Conservation (phyloP, 2,797 vertebrate genomes). For the Smutsia gigantea region DNA sequence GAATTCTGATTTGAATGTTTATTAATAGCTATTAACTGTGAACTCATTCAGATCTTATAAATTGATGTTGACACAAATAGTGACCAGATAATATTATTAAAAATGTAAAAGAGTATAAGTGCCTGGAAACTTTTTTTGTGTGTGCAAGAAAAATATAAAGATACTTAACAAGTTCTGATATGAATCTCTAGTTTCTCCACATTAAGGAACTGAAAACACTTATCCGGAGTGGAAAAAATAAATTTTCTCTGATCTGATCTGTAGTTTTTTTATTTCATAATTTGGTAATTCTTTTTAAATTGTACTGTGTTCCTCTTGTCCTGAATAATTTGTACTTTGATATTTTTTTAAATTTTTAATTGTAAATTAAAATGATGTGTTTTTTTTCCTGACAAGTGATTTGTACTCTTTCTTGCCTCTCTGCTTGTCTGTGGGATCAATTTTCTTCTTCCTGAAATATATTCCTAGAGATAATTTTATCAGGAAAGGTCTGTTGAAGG, state of each 20-base stretch:
- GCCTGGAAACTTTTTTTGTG: neutral
- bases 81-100: neutral
- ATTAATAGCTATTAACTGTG: neutral
- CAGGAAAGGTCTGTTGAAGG: neutral
- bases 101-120: neutral
- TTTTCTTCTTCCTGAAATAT: slow-evolving; percentile 2
- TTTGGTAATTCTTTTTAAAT: neutral
- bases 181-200: neutral
- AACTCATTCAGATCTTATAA: neutral
- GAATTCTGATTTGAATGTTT: slow-evolving; percentile 12
- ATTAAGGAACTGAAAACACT: neutral
- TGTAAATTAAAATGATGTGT: neutral
- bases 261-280: neutral
- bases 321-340: neutral
- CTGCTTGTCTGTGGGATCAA: neutral
- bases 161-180: neutral
- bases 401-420: neutral
- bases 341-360: neutral
- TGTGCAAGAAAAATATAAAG: neutral
- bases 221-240: neutral
- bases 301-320: neutral
- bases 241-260: neutral
- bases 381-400: neutral
- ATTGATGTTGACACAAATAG: neutral
- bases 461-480: neutral